phyloP scores from a whole-genome alignment of 2,797 vertebrate species.

The Dipus sagitta region DNA sequence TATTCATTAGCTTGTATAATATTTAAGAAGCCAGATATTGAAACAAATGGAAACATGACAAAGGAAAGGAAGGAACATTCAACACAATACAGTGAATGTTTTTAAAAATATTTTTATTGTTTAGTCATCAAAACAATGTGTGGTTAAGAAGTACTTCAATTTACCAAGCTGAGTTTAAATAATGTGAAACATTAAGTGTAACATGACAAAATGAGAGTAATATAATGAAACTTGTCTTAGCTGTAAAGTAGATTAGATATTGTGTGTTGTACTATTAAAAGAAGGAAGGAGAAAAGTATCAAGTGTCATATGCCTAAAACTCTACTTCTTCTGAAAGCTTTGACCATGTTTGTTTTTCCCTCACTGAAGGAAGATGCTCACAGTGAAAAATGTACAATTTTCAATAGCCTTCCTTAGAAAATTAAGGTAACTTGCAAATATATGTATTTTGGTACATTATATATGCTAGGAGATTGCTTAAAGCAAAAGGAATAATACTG shows the following conservation, averaged over 20 bases:
- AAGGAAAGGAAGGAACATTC: background rate
- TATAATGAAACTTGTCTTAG: background rate
- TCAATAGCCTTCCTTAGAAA: slow-evolving; percentile 60
- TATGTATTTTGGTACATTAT: slow-evolving; percentile 13
- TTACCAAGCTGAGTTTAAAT: background rate
- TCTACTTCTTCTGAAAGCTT: background rate
- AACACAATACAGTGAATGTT: background rate
- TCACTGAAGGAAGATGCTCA: background rate
- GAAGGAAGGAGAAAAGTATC: background rate
- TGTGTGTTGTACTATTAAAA: background rate
- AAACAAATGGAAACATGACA: background rate
- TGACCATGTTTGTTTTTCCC: background rate
- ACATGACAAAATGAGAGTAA: background rate
- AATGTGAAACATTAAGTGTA: background rate
- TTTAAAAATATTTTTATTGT: background rate
- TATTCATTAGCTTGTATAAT: background rate
- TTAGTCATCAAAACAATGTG: background rate
- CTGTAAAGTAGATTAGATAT: background rate
- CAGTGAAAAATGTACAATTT: slow-evolving; percentile 35
- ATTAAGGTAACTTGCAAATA: slow-evolving; percentile 57
- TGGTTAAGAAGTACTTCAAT: background rate
- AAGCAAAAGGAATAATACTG: slow-evolving; percentile 17
- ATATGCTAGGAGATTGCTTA: slow-evolving; percentile 40
- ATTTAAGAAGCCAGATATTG: background rate
- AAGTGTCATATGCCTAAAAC: background rate